These are phyloP conservation scores for Accipiter cooperii DNA, from an alignment of 2,113 vertebrate species.

Conservation along the genomic window DNA sequence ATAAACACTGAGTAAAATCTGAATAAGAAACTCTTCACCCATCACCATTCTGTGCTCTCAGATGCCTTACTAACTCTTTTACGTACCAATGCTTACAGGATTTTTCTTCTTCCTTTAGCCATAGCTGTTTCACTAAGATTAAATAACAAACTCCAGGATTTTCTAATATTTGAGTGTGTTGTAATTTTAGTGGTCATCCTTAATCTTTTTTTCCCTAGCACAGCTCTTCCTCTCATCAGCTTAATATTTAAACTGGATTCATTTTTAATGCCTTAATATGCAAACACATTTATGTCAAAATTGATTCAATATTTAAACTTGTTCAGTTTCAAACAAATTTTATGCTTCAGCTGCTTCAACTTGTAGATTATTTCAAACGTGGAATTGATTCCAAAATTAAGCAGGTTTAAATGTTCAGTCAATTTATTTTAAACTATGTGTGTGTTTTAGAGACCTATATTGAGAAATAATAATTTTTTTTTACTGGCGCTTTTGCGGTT, in stretches of 20 bases:
- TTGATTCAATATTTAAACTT: constrained; percentile 67
- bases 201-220: constrained; percentile 51
- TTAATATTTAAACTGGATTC: constrained; percentile 58
- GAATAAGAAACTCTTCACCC: neutral
- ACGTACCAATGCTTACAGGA: neutral
- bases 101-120: constrained; percentile 4
- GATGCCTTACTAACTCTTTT: neutral
- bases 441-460: constrained; percentile 61
- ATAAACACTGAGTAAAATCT: neutral
- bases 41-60: neutral
- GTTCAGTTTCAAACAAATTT: constrained; percentile 61
- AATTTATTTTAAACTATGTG: constrained; percentile 59
- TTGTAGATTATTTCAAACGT: constrained; percentile 65
- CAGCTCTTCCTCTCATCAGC: constrained; percentile 34
- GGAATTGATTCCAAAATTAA: constrained; percentile 72
- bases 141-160: constrained; percentile 36
- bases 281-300: constrained; percentile 64
- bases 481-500: neutral
- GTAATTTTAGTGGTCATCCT: constrained; percentile 46
- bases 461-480: constrained; percentile 45
- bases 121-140: constrained; percentile 21
- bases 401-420: constrained; percentile 66
- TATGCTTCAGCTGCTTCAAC: constrained; percentile 63
- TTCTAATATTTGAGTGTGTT: constrained; percentile 23
- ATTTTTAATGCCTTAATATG: constrained; percentile 59